Conservation (phyloP, 2,113 vertebrate species). For the Nematolebias whitei region DNA sequence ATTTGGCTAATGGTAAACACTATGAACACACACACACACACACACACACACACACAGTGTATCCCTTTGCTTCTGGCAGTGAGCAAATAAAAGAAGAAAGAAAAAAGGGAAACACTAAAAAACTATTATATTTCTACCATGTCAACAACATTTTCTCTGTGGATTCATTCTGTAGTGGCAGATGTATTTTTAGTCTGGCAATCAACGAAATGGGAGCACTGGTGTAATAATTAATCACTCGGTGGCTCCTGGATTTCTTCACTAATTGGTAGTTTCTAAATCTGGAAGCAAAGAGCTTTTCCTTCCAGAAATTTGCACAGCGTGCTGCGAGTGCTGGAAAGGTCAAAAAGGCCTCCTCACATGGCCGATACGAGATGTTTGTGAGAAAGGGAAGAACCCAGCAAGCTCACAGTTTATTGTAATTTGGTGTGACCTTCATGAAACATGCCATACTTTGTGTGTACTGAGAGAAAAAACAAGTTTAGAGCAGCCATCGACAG, state of each 20-base stretch:
- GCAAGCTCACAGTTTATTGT: neutral
- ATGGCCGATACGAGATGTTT: neutral
- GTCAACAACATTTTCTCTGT: conserved; percentile 25
- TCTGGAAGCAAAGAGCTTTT: conserved; percentile 47
- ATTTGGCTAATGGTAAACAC: too few species aligned
- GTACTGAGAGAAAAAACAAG: too few species aligned
- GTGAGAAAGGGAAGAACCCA: neutral
- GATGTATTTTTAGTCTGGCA: conserved; percentile 64
- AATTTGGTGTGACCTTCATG: neutral
- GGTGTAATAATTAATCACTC: conserved; percentile 63
- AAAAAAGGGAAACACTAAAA: neutral
- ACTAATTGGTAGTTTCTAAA: conserved; percentile 65
- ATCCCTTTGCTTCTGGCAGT: too few species aligned
- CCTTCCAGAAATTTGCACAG: conserved; percentile 30
- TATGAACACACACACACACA: too few species aligned
- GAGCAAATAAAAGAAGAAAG: neutral
- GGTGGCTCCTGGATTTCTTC: conserved; percentile 50
- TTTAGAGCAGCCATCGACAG: too few species aligned
- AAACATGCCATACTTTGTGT: neutral
- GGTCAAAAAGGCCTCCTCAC: conserved; percentile 30
- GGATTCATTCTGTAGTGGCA: conserved; percentile 29
- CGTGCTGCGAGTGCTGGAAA: conserved; percentile 11
- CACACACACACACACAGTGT: too few species aligned
- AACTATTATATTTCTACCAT: neutral
- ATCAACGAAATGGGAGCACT: conserved; percentile 53